Conservation (phyloP, 2,797 vertebrate species). For the Cetoscarus ocellatus region DNA sequence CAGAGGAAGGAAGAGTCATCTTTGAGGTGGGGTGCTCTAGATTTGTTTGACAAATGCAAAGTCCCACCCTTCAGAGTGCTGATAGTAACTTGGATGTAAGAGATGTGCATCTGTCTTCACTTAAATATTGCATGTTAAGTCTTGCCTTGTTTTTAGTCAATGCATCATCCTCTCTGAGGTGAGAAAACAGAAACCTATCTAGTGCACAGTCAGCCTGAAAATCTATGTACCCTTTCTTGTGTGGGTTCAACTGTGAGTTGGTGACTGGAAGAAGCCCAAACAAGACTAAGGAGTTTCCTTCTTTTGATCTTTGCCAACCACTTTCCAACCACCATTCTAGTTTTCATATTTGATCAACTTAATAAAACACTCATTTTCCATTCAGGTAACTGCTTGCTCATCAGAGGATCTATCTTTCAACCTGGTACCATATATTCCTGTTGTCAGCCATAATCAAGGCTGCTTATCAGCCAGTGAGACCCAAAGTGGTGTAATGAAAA, state of each 20-base stretch:
- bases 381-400: neutral
- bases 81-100: neutral
- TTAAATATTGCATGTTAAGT: neutral
- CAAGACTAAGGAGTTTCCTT: slow-evolving; percentile 8
- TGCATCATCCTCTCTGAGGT: slow-evolving; percentile 7
- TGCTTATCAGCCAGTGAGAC: slow-evolving; percentile 4
- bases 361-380: slow-evolving; percentile 29
- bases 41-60: too few species aligned
- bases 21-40: too few species aligned
- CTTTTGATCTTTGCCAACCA: slow-evolving; percentile 30
- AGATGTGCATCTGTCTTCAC: neutral
- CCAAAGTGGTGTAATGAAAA: neutral
- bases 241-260: slow-evolving; percentile 59
- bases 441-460: neutral
- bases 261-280: slow-evolving; percentile 51
- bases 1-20: too few species aligned
- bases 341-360: neutral
- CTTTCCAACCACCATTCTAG: slow-evolving; percentile 55
- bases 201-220: slow-evolving; percentile 10
- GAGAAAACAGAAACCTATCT: slow-evolving; percentile 47
- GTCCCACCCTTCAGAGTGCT: neutral
- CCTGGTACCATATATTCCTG: neutral
- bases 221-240: slow-evolving; percentile 27
- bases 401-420: neutral
- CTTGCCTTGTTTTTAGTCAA: neutral